A percentile compares a stretch with the other conserved stretches of the same genome.
phyloP scores from a whole-genome alignment of 2,888 invertebrate genomes.

The Temnothorax rugatulus region DNA sequence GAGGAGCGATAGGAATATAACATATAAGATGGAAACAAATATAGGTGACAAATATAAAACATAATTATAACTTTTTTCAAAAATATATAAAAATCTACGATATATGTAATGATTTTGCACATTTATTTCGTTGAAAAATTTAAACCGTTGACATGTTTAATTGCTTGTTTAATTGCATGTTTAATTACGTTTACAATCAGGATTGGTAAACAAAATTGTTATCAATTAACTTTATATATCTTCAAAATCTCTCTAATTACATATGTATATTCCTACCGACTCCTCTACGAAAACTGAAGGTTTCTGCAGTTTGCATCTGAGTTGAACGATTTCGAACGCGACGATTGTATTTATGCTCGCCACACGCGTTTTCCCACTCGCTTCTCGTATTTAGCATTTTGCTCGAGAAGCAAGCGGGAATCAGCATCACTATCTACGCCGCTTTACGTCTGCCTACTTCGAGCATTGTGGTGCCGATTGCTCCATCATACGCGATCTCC shows the following conservation, averaged over 20 bases:
- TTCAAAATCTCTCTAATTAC: neutral
- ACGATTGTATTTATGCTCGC: conserved; percentile 29
- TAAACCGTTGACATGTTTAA: neutral
- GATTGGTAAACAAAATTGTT: neutral
- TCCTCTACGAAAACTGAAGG: conserved; percentile 1
- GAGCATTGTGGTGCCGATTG: neutral
- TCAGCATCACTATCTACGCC: conserved; percentile 26
- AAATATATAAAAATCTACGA: conserved; percentile 1
- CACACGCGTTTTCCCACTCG: conserved; percentile 29
- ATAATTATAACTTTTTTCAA: neutral
- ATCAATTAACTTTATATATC: neutral
- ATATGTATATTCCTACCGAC: conserved; percentile 32
- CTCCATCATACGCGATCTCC: neutral
- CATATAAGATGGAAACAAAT: neutral
- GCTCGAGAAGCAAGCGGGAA: conserved; percentile 35
- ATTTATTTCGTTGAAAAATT: neutral
- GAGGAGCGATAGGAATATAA: conserved; percentile 19
- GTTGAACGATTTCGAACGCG: conserved; percentile 30
- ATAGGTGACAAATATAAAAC: neutral
- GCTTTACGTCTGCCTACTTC: conserved; percentile 2
- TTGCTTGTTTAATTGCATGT: too few species aligned
- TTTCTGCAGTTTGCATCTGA: conserved; percentile 10
- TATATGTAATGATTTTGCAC: neutral
- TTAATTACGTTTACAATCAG: too few species aligned
- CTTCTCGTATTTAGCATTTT: conserved; percentile 22